Percentiles rank a stretch among this genome's conserved stretches.
phyloP scores from a whole-genome alignment of 2,113 vertebrate species.

The Budorcas taxicolor region DNA sequence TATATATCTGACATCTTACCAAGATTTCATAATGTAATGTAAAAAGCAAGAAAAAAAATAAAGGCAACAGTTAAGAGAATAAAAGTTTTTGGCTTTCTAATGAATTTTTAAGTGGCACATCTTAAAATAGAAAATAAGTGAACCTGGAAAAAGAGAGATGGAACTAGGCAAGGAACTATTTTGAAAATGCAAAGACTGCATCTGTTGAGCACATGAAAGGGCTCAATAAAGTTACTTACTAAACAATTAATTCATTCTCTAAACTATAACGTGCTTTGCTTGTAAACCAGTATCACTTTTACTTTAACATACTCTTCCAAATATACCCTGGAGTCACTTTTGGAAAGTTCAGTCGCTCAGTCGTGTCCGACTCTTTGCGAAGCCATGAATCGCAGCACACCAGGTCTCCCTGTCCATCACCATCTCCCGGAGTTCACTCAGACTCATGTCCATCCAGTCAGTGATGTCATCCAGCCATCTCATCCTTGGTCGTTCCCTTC shows the following conservation, averaged over 20 bases:
- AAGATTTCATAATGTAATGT: background rate
- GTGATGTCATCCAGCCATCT: no score
- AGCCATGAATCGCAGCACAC: no score
- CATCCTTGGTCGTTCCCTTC: no score
- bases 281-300: background rate
- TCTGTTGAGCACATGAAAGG: background rate
- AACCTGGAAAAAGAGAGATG: background rate
- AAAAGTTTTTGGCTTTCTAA: background rate
- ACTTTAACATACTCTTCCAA: slow-evolving; percentile 11
- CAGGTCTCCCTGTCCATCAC: no score
- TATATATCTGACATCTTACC: background rate
- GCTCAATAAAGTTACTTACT: background rate
- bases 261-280: background rate
- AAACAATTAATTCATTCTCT: background rate
- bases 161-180: background rate
- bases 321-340: background rate
- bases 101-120: slow-evolving; percentile 28
- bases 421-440: no score
- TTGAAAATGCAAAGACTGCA: slow-evolving; percentile 15
- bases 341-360: background rate
- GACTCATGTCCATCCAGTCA: rapidly evolving
- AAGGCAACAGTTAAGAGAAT: background rate
- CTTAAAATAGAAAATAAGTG: slow-evolving; percentile 22
- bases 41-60: background rate
- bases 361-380: no score